Evolutionary conservation across 2,797 vertebrate species (phyloP).

Genomic region (Alauda arvensis): DNA sequence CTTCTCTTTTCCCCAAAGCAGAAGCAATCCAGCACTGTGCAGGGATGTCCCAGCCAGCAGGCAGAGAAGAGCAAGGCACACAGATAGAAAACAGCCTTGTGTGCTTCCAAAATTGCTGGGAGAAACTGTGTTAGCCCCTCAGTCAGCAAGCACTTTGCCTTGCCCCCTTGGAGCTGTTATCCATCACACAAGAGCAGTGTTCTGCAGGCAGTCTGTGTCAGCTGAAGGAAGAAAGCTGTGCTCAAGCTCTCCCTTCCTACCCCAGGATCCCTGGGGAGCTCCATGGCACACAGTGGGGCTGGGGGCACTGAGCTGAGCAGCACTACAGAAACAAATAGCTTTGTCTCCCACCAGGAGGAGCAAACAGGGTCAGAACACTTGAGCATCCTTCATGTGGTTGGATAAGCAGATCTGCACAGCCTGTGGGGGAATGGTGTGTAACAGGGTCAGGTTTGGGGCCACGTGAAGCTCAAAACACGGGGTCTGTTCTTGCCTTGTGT

Average conservation of each 20-base stretch:
- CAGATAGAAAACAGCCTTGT: not conserved
- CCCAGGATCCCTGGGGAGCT: not conserved
- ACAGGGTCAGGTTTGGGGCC: not conserved
- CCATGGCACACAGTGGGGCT: accelerated
- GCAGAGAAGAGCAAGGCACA: not conserved
- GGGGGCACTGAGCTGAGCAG: not conserved
- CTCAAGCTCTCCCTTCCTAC: not conserved
- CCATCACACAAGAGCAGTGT: accelerated
- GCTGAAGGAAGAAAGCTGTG: not conserved
- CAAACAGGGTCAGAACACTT: not conserved
- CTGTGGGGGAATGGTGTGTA: accelerated
- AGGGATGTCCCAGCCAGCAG: not conserved
- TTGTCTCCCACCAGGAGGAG: not conserved
- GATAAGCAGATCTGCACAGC: not conserved
- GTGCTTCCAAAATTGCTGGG: not conserved
- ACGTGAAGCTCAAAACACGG: not conserved
- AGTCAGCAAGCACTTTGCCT: not conserved
- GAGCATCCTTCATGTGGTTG: not conserved
- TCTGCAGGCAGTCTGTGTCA: not conserved
- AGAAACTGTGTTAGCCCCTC: not conserved
- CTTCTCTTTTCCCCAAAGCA: not conserved
- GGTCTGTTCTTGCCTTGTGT: not conserved
- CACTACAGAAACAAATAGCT: not conserved
- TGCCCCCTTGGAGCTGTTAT: not conserved
- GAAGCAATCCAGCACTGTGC: not conserved